Evolutionary conservation across 2,113 vertebrate genomes (phyloP), one percentile per base, ranked within the genome.

Genomic region (Phylloscopus trochilus): DNA sequence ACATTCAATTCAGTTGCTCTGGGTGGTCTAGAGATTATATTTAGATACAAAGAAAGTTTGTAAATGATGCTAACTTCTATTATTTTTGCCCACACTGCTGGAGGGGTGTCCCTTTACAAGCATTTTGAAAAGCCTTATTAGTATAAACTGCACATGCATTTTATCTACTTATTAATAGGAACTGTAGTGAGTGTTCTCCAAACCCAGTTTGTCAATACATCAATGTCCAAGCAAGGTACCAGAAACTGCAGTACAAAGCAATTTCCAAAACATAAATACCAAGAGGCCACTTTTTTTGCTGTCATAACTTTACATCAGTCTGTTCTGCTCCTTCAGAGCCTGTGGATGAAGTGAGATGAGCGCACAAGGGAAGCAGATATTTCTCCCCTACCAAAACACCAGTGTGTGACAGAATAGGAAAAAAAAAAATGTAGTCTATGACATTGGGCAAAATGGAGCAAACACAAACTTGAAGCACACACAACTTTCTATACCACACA

Each of bases 401-500:
- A 30, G 1, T 19, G 8, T 47, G 8, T 24, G 6, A 58, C 13
- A 67, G 63, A 88, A 90, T 31, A 47, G 2, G 3, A 44, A 19
- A 55, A 76, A 83, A 43, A 33, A 55, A 15, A 10, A 47, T 10
- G 9, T 3, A 12, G 21, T 69, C 33, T 53, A 28, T 43, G 0
- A 26, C 56, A 35, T 7, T 20, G 12, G 43, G 15, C 10, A 77
- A 67, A 87, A 64, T 39, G 35, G 27, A 93, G 35, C 9, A 35
- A 22, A 49, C 0, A 0, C 1, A 1, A 62, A 15, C 13, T 41
- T 56, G 28, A 13, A 39, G 14, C 2, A 13, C 14, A 49, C 3
- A 35, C 6, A 56, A 14, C 15, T 58, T 84, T 35, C 31, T 41
- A 19, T 22, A 81, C 8, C 2, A 10, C 27, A 23, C 15, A 68